phyloP scores from a whole-genome alignment of 1,140 invertebrate species.

The Orchestia grillus region DNA sequence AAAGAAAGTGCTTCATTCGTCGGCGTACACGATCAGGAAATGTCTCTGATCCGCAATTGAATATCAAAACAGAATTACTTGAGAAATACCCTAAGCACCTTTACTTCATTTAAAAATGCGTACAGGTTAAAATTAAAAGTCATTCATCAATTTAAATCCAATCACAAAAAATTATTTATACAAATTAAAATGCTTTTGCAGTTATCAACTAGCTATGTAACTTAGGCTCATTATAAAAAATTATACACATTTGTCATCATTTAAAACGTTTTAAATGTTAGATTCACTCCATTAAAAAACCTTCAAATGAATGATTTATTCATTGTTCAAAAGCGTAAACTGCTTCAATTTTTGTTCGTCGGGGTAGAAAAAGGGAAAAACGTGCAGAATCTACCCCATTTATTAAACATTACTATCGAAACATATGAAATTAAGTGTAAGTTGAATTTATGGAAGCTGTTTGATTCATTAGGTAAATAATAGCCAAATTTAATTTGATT shows the following conservation, averaged over 20 bases:
- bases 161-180: neutral
- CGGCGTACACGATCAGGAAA: neutral
- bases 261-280: neutral
- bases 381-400: neutral
- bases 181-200: neutral
- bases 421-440: too few relatives aligned
- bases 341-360: neutral
- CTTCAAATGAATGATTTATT: neutral
- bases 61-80: neutral
- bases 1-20: constrained; percentile 2
- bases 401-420: too few relatives aligned
- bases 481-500: too few relatives aligned
- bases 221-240: neutral
- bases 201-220: neutral
- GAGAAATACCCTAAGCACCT: neutral
- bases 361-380: neutral
- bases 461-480: too few relatives aligned
- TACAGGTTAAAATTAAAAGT: neutral
- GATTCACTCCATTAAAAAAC: neutral
- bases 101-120: neutral
- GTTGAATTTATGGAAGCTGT: too few relatives aligned
- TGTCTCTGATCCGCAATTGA: neutral
- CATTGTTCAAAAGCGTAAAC: neutral
- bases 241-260: too few relatives aligned
- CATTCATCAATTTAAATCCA: neutral